These are phyloP conservation scores for Palloptera scutellata DNA, from an alignment of 2,888 invertebrate species.

Conservation along the genomic window DNA sequence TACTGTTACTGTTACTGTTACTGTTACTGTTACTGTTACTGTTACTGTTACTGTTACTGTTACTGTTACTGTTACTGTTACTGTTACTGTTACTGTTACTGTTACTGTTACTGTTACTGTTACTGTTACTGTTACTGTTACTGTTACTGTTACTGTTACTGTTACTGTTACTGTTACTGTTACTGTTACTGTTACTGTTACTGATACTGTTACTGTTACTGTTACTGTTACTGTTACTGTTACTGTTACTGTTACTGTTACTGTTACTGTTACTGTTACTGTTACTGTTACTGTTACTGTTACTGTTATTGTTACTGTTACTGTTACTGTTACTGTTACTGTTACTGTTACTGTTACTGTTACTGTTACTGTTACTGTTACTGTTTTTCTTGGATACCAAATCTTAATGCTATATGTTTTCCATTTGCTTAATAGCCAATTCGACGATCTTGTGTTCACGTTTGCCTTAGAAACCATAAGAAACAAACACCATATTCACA, in stretches of 20 bases:
- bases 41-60: not conserved
- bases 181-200: not conserved
- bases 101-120: too few species aligned
- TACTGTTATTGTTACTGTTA: not conserved
- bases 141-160: not conserved
- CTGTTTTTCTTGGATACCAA: not conserved
- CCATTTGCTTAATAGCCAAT: not conserved
- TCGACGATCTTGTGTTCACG: constrained; percentile 4
- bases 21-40: not conserved
- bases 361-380: not conserved
- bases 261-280: not conserved
- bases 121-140: not conserved
- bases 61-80: not conserved
- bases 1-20: not conserved
- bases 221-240: not conserved
- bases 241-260: not conserved
- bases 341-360: not conserved
- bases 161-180: not conserved
- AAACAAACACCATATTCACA: too few species aligned
- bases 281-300: not conserved
- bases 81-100: not conserved
- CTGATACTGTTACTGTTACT: not conserved
- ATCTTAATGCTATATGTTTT: too few species aligned
- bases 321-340: not conserved
- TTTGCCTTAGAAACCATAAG: not conserved